Conservation (phyloP, 2,113 vertebrate genomes). For the Thermophis baileyi region DNA sequence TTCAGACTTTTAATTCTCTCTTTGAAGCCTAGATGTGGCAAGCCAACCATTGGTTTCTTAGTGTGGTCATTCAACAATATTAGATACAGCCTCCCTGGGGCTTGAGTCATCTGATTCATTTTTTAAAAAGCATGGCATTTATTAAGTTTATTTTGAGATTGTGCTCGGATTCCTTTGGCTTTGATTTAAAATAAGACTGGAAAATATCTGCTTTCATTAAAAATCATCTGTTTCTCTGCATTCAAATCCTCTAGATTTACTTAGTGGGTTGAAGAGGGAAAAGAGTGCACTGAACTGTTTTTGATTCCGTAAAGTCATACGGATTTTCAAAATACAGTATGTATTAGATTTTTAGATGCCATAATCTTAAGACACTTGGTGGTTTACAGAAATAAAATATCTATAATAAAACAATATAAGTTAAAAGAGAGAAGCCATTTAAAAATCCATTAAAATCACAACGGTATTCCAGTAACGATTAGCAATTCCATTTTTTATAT, state of each 20-base stretch:
- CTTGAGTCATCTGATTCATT: not conserved
- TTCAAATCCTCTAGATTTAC: not conserved
- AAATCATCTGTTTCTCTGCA: not conserved
- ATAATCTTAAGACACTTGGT: not conserved
- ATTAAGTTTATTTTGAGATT: not conserved
- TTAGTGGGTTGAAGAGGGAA: not conserved
- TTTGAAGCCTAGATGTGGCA: not conserved
- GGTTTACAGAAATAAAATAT: not conserved
- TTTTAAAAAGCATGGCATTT: conserved; percentile 1
- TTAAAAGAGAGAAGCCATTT: not conserved
- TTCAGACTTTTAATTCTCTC: not conserved
- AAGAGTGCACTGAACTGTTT: not conserved
- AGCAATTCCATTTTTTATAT: not conserved
- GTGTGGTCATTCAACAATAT: not conserved
- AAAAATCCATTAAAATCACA: not conserved
- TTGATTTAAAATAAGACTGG: not conserved
- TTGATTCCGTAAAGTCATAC: not conserved
- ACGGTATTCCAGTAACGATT: not conserved
- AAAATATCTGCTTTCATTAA: conserved; percentile 31
- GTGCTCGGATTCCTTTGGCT: conserved; percentile 19
- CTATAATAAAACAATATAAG: not conserved
- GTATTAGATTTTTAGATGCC: not conserved
- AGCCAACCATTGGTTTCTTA: not conserved
- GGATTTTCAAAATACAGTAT: not conserved
- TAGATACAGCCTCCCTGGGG: not conserved